phyloP scores from a whole-genome alignment of 2,113 vertebrate genomes.

The Regulus satrapa region DNA sequence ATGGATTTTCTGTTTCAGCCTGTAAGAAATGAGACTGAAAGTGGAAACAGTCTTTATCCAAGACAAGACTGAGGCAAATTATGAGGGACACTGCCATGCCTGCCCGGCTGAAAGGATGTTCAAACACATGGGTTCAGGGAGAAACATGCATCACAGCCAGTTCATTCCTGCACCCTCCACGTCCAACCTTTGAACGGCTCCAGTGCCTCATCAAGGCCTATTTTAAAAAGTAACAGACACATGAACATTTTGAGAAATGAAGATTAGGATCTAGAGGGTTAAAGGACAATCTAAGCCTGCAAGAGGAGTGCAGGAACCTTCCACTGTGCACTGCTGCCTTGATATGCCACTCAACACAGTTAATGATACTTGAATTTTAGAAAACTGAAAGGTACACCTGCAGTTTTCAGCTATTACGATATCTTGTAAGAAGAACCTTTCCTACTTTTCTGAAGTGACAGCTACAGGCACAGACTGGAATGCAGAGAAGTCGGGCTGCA shows the following conservation, averaged over 20 bases:
- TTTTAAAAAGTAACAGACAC: not conserved
- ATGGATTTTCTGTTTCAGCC: not conserved
- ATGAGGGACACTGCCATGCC: not conserved
- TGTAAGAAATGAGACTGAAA: not conserved
- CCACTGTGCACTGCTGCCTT: not conserved
- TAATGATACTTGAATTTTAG: not conserved
- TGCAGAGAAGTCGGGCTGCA: not conserved
- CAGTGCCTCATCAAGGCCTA: not conserved
- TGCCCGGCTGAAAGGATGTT: not conserved
- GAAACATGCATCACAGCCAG: not conserved
- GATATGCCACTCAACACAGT: not conserved
- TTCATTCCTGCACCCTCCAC: not conserved
- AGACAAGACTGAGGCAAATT: not conserved
- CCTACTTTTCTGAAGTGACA: not conserved
- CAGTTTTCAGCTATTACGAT: not conserved
- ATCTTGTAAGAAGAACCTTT: not conserved
- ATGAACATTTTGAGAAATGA: not conserved
- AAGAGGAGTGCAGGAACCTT: not conserved
- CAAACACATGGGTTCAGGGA: not conserved
- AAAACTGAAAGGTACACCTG: not conserved
- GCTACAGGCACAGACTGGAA: not conserved
- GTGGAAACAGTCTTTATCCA: not conserved
- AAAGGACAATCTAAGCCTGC: not conserved
- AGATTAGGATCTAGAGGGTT: not conserved
- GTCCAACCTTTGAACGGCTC: not conserved